Base-by-base conservation (phyloP, 1,140 invertebrate species). In the Calycopis cecrops region DNA sequence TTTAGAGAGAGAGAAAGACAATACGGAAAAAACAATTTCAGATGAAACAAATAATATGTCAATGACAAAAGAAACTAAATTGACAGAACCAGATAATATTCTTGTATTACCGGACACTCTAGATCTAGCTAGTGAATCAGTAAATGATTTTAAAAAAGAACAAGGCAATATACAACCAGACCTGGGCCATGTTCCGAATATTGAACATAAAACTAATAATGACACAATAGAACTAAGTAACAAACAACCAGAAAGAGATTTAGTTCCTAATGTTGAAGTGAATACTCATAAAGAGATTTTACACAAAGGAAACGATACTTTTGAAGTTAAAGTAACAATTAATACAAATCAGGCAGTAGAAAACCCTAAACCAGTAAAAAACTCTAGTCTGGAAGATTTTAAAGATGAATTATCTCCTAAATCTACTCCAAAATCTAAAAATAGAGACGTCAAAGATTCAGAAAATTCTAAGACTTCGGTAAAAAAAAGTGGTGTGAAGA, bases 401-500 rank as follows among this genome's bases (percentile, higher is more conserved):
- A 42, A 53, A 53, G 48, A 17, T 12, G 35, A n/a, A 10, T 11
- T 48, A 18, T 28, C n/a, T n/a, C n/a, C n/a, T n/a, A n/a, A n/a
- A n/a, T n/a, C 14, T 12, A 55, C 44, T 12, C 53, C 53, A n/a
- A 55, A 48, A 48, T 42, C 18, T 21, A 59, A 33, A 56, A 52
- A 48, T 42, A 63, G 54, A 57, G 10, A 18, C 17, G 3, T 35
- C 6, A 58, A 59, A 4, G 38, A 7, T 10, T 51, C 18, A 9
- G 51, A 53, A 52, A 40, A n/a, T 18, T 8, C 52, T 59, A 70
- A 63, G 44, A 55, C 50, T 14, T 60, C 71, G 12, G 60, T 33
- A 35, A 79, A 73, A 71, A 86, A 79, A 55, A 51, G 8, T 28
- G 55, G 28, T 40, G 57, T 50, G 17, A 79, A 63, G 53, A 77